Evolutionary conservation across 2,797 vertebrate species (phyloP).

Genomic region (Coilia nasus): DNA sequence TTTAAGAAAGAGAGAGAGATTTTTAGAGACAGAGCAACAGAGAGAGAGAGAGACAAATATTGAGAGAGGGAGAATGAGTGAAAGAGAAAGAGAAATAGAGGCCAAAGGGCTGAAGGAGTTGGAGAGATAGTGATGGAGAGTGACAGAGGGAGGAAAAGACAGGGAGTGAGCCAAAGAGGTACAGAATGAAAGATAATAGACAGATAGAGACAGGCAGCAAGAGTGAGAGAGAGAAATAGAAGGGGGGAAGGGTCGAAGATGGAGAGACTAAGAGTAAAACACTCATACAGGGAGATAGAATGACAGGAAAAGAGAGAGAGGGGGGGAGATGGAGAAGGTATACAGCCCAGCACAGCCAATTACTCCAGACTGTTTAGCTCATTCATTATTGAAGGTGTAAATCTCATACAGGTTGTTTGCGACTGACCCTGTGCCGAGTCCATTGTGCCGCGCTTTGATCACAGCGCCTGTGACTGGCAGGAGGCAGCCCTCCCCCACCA

Average conservation of each 20-base stretch:
- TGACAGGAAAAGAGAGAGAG: background rate
- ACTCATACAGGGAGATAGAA: background rate
- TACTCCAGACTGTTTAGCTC: conserved; percentile 87
- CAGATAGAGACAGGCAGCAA: background rate
- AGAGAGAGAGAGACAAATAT: background rate
- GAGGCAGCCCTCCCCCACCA: conserved; percentile 61
- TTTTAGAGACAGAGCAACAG: conserved; percentile 35
- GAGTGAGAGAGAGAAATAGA: conserved; percentile 20
- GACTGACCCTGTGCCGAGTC: conserved; percentile 75
- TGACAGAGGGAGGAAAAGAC: background rate
- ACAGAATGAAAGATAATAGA: no score
- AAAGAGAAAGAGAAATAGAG: background rate
- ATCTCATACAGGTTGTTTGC: conserved; percentile 84
- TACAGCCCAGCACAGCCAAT: conserved; percentile 77
- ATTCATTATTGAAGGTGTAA: conserved; percentile 87
- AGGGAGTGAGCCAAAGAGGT: background rate
- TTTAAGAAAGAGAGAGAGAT: conserved; percentile 4
- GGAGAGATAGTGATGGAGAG: conserved; percentile 47
- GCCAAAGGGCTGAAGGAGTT: background rate
- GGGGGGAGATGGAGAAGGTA: conserved; percentile 49
- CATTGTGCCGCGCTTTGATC: conserved; percentile 82
- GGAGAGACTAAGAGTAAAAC: background rate
- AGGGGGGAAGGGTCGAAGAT: background rate
- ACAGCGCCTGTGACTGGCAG: conserved; percentile 64
- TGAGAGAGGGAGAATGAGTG: background rate